A percentile compares a stretch with the other conserved stretches of the same genome.
phyloP scores from a whole-genome alignment of 2,113 vertebrate genomes.

The Xiphophorus couchianus region DNA sequence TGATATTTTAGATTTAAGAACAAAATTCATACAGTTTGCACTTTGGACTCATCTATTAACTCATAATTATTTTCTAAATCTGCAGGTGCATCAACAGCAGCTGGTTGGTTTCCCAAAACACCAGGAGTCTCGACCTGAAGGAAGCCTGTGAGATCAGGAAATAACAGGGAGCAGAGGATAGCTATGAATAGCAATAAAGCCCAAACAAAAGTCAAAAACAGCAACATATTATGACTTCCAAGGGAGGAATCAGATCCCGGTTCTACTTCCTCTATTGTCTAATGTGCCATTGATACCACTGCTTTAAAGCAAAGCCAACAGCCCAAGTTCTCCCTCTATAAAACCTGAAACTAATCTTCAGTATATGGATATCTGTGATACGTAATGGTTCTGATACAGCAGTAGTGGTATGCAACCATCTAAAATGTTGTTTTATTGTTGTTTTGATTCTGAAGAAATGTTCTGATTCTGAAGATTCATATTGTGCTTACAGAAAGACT shows the following conservation, averaged over 20 bases:
- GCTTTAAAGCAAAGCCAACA: background rate
- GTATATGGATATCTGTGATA: too few relatives aligned
- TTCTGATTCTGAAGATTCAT: background rate
- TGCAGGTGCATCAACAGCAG: constrained; percentile 25
- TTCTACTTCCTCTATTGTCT: constrained; percentile 1
- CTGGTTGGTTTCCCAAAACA: constrained; percentile 15
- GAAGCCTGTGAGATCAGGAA: constrained; percentile 62
- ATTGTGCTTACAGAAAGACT: background rate
- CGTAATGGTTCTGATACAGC: background rate
- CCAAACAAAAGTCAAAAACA: constrained; percentile 47
- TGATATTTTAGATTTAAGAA: background rate
- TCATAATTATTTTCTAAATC: background rate
- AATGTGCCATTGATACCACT: constrained; percentile 4
- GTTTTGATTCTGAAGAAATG: background rate
- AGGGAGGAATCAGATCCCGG: constrained; percentile 8
- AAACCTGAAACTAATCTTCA: background rate
- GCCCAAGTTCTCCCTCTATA: background rate
- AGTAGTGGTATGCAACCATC: background rate
- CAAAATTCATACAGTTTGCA: background rate
- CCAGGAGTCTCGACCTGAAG: constrained; percentile 54
- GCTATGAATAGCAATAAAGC: constrained; percentile 58
- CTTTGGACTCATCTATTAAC: constrained; percentile 9
- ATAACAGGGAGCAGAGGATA: constrained; percentile 61
- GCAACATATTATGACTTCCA: constrained; percentile 27
- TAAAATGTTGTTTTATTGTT: background rate